Conservation (phyloP, 2,888 invertebrate species). For the Oasisia sp. region DNA sequence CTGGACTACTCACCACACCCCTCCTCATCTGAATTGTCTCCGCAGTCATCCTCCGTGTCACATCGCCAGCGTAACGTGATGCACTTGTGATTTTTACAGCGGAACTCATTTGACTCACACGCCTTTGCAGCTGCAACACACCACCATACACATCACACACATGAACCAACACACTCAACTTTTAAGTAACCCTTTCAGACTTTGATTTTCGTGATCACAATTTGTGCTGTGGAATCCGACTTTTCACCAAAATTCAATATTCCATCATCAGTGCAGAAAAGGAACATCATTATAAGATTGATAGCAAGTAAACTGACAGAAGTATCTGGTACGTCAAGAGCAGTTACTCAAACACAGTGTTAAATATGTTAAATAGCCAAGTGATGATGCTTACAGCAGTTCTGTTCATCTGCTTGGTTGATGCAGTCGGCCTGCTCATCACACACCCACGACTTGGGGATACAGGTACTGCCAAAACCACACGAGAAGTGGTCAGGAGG, state of each 20-base stretch:
- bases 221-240: too few species aligned
- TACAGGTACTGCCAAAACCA: constrained; percentile 22
- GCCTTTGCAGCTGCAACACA: neutral
- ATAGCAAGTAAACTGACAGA: too few species aligned
- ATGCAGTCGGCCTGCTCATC: constrained; percentile 25
- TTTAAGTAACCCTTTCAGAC: too few species aligned
- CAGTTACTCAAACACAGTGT: too few species aligned
- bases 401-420: constrained; percentile 21
- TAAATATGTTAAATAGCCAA: too few species aligned
- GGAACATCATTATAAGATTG: too few species aligned
- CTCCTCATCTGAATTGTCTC: constrained; percentile 46
- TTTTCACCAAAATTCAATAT: too few species aligned
- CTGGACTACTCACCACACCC: constrained; percentile 33
- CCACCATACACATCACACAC: neutral
- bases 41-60: constrained; percentile 78
- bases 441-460: constrained; percentile 24
- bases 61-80: constrained; percentile 85
- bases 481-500: constrained; percentile 25
- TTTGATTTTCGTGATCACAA: too few species aligned
- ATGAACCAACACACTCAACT: neutral
- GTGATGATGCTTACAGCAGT: constrained; percentile 8
- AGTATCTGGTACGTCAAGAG: too few species aligned
- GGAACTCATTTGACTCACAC: constrained; percentile 10
- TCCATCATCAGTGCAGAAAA: too few species aligned
- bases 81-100: constrained; percentile 67